Evolutionary conservation across 2,888 invertebrate species (phyloP).

Genomic region (Acanthococcus lagerstroemiae): DNA sequence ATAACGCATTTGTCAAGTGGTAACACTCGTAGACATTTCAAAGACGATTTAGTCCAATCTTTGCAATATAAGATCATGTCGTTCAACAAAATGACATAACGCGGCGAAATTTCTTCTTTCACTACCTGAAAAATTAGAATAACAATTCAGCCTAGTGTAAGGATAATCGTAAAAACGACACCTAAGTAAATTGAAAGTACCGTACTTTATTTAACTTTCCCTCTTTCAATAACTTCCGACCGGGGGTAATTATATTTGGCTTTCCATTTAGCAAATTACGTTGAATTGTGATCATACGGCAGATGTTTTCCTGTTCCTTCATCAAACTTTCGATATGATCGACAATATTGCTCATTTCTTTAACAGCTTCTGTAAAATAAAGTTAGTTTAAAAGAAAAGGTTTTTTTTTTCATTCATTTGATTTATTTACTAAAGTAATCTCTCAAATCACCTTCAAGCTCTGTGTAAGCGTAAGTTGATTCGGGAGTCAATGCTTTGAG

Average conservation of each 20-base stretch:
- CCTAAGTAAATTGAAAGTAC: neutral
- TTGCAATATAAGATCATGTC: constrained; percentile 67
- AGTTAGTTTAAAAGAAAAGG: neutral
- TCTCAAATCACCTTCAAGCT: constrained; percentile 46
- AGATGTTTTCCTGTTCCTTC: constrained; percentile 61
- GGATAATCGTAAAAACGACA: too few species aligned
- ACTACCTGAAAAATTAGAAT: constrained; percentile 35
- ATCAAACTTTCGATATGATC: constrained; percentile 62
- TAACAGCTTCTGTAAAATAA: constrained; percentile 50
- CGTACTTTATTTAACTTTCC: constrained; percentile 54
- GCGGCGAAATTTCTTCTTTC: constrained; percentile 42
- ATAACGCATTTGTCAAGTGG: constrained; percentile 61
- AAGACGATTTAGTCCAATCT: constrained; percentile 48
- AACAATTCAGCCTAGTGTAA: neutral
- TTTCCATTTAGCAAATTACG: constrained; percentile 51
- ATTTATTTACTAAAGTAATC: neutral
- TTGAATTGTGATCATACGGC: constrained; percentile 57
- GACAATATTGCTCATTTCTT: constrained; percentile 57
- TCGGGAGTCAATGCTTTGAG: constrained; percentile 52
- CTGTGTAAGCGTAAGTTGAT: constrained; percentile 49
- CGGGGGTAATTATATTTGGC: constrained; percentile 57
- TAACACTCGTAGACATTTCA: constrained; percentile 56
- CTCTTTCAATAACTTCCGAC: constrained; percentile 58
- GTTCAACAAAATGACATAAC: constrained; percentile 60
- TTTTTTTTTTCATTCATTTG: neutral